Evolutionary conservation across 2,113 vertebrate genomes (phyloP), one percentile per base, ranked within the genome.

Genomic region (Channa maculata): DNA sequence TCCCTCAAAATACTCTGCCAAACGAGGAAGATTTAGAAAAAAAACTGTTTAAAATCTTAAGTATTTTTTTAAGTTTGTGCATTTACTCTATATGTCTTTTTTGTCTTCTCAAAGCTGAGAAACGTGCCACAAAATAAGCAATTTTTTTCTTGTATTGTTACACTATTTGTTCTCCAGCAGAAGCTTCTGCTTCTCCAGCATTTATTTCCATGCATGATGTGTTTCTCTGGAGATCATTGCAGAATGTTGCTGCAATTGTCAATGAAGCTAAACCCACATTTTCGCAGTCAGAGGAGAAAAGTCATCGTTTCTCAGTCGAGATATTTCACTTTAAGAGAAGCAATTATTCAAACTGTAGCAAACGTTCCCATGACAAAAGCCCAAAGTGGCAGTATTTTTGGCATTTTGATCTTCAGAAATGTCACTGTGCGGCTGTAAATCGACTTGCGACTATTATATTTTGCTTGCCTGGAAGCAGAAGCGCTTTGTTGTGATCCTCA

Each of bases 401-500:
- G 8, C 38, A 51, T 80, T 71, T 41, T 67, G 8, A 50, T 39
- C 10, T 46, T 65, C 4, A 0, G 38, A 61, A 51, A 81, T 81
- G 53, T 54, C 54, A 61, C 5, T 14, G 1, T 43, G 52, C 0
- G 0, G 58, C 38, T 59, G 5, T 53, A 67, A 58, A 51, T 52
- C 0, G 4, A 15, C 12, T 49, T 34, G 13, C 12, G 7, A 53
- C 11, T 48, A 24, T 58, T 63, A 6, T 53, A 41, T 55, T 58
- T 15, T 15, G 15, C 24, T 72, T 2, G 5, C 7, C 57, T 50
- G 14, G 44, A 71, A 10, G 43, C 1, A 3, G 43, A 37, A 15
- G 61, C 2, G 0, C 33, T 69, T 45, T 62, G 75, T 66, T 80
- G 70, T 73, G 5, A 55, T 67, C 60, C 38, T 13, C 79, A 62